Percentiles rank a stretch among this genome's conserved stretches.
These are phyloP conservation scores for Chrysotoxum bicinctum DNA, from an alignment of 2,888 invertebrate species.

Conservation along the genomic window DNA sequence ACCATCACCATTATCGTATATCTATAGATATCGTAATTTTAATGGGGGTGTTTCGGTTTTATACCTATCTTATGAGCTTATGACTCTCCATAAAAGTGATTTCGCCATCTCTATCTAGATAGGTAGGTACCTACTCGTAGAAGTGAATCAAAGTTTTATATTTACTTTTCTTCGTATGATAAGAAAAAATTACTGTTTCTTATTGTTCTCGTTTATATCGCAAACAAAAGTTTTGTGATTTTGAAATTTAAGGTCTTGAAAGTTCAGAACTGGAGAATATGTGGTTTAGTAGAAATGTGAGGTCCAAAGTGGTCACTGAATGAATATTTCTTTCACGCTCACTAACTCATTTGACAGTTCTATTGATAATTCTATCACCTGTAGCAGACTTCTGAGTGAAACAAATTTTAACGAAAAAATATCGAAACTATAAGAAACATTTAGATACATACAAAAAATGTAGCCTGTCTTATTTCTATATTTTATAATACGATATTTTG, in stretches of 20 bases:
- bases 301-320: too few relatives aligned
- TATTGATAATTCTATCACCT: too few relatives aligned
- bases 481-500: too few relatives aligned
- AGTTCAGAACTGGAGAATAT: not conserved
- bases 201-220: constrained; percentile 1
- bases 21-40: constrained; percentile 26
- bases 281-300: not conserved
- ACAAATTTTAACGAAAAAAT: too few relatives aligned
- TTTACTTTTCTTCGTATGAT: not conserved
- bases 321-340: too few relatives aligned
- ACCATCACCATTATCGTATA: not conserved
- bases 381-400: too few relatives aligned
- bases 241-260: not conserved
- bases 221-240: not conserved
- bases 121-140: not conserved
- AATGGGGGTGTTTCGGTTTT: not conserved
- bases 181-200: constrained; percentile 11
- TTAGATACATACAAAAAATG: too few relatives aligned
- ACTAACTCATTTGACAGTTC: too few relatives aligned
- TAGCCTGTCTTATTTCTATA: too few relatives aligned
- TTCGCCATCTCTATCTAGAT: constrained; percentile 45
- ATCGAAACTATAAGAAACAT: too few relatives aligned
- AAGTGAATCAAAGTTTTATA: constrained; percentile 27
- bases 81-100: constrained; percentile 48
- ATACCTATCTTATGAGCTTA: not conserved